Percentiles rank a stretch among this genome's conserved stretches.
phyloP scores from a whole-genome alignment of 1,140 invertebrate genomes.

The Melitaea cinxia region DNA sequence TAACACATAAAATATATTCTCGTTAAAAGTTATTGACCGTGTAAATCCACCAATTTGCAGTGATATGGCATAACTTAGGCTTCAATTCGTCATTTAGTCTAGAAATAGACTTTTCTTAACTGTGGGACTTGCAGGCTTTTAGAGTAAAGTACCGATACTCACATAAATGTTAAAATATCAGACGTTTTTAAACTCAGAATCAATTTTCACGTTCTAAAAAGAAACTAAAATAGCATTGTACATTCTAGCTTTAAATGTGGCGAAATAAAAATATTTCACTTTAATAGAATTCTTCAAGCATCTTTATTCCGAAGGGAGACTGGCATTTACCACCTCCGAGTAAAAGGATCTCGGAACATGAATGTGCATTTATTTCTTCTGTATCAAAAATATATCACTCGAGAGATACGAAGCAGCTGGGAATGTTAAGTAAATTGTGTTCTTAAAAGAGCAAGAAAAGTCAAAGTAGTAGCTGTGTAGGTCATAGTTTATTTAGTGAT shows the following conservation, averaged over 20 bases:
- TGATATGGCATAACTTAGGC: no score
- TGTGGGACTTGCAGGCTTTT: no score
- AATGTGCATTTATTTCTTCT: slow-evolving; percentile 21
- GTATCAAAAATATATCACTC: slow-evolving; percentile 24
- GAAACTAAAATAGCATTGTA: slow-evolving; percentile 20
- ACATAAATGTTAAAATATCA: slow-evolving; percentile 1
- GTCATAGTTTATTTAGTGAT: no score
- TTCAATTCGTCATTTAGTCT: no score
- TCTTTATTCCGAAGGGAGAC: slow-evolving; percentile 27
- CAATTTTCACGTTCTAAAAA: slow-evolving; percentile 6
- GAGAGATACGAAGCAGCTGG: slow-evolving; percentile 8
- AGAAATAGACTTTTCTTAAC: no score
- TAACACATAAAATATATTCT: no score
- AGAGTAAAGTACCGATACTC: no score
- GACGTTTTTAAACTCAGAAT: not conserved
- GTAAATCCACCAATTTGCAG: no score
- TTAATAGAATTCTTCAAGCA: slow-evolving; percentile 26
- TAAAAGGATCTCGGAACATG: slow-evolving; percentile 21
- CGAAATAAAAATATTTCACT: slow-evolving; percentile 27
- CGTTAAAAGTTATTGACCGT: no score
- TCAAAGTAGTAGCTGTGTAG: not conserved
- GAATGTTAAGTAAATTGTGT: slow-evolving; percentile 10
- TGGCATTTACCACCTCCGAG: slow-evolving; percentile 23
- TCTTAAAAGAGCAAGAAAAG: not conserved
- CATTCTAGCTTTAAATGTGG: slow-evolving; percentile 20